Base-by-base conservation (phyloP, 2,888 invertebrate species). In the Petrophora chlorosata region DNA sequence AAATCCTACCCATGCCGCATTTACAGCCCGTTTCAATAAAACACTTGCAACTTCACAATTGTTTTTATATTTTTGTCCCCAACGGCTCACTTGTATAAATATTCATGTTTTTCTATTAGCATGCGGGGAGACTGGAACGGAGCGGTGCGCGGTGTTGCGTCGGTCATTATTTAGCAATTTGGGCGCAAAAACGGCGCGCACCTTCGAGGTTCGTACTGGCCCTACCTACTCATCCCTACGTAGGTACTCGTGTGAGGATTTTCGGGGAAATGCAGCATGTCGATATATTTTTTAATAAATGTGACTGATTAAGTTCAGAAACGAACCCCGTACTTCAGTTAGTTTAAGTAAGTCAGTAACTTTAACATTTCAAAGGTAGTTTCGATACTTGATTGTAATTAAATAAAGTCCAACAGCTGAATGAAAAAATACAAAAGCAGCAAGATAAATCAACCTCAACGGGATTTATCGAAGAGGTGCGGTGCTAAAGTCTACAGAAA, bases 91-190 rank as follows among this genome's bases (percentile, higher is more conserved):
- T 73, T 77, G 69, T 79, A 88, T 89, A 87, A 88, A 89, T 89
- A 89, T 89, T 88, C 87, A 89, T 87, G 79, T 66, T 65, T 56
- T 59, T 59, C 71, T 82, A 86, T 87, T 87, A 84, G 84, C 81
- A 82, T 85, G 82, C 81, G 74, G 79, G 79, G 61, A 65, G 65
- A 70, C 60, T 67, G 42, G 70, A 65, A 69, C 76, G 70, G 70
- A 67, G 70, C 62, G 69, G 70, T 60, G 62, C 68, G 71, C 72
- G 58, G 70, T 73, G 75, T 70, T 70, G 81, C 79, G 79, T 70
- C 81, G 79, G 79, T 87, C 85, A 89, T 89, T 87, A 88, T 88
- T 79, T 86, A 76, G 77, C 75, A 76, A 88, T 89, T 88, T 89
- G 83, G 76, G 63, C 65, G 74, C 85, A 85, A 87, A 88, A 88